These are phyloP conservation scores for Mizuhopecten yessoensis DNA, from an alignment of 1,140 invertebrate genomes.

Conservation along the genomic window DNA sequence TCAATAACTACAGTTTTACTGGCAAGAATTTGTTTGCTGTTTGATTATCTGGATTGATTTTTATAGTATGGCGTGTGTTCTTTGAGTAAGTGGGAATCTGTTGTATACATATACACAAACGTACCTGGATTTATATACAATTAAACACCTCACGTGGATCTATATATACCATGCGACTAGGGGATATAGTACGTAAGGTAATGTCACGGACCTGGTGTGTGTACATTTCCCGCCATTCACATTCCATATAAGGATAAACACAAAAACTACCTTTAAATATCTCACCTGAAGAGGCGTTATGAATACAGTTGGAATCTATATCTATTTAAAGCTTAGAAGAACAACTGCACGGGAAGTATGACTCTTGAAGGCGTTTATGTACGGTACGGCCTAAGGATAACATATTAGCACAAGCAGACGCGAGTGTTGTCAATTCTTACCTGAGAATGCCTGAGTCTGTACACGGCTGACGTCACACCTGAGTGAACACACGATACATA, in stretches of 20 bases:
- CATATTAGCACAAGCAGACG: neutral
- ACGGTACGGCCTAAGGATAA: neutral
- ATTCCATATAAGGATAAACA: neutral
- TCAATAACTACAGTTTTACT: neutral
- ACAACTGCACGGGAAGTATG: neutral
- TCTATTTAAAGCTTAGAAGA: neutral
- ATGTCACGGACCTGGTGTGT: neutral
- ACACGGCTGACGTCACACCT: neutral
- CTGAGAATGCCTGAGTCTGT: constrained; percentile 13
- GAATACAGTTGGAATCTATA: neutral
- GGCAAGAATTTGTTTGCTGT: neutral
- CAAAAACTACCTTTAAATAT: constrained; percentile 12
- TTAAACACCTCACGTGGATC: neutral
- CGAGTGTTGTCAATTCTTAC: constrained; percentile 5
- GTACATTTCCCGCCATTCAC: constrained; percentile 18
- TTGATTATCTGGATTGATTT: neutral
- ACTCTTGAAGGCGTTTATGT: neutral
- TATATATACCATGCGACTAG: neutral
- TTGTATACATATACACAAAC: neutral
- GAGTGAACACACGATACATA: neutral
- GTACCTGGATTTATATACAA: constrained; percentile 4
- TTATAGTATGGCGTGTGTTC: constrained; percentile 21
- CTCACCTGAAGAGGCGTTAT: neutral
- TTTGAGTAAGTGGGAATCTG: neutral
- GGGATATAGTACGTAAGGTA: neutral